Evolutionary conservation across 2,888 invertebrate genomes (phyloP).

Genomic region (Ernsta delagoae): DNA sequence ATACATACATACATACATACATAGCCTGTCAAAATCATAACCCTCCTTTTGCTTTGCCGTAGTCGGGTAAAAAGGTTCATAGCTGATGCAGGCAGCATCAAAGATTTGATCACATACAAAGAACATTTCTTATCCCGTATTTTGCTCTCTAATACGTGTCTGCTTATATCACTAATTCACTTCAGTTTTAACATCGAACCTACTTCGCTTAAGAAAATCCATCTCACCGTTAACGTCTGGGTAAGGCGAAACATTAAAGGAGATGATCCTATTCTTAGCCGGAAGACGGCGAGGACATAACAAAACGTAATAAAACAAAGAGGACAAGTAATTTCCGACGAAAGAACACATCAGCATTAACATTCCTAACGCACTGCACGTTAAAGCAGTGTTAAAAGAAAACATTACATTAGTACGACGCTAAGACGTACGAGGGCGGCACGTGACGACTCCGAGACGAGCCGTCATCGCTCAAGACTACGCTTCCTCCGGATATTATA

Average conservation of each 20-base stretch:
- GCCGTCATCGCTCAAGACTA: constrained; percentile 39
- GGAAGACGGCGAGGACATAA: constrained; percentile 5
- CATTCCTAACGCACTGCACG: constrained; percentile 23
- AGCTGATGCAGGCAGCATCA: no score
- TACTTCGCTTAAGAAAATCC: no score
- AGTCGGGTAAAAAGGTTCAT: no score
- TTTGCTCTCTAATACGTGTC: no score
- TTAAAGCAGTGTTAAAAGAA: constrained; percentile 31
- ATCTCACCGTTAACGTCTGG: no score
- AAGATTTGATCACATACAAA: no score
- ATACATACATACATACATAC: no score
- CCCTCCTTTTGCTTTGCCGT: no score
- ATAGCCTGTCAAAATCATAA: no score
- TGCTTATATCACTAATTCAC: no score
- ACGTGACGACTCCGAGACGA: constrained; percentile 20
- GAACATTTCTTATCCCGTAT: no score
- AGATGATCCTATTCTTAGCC: constrained; percentile 7
- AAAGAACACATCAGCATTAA: constrained; percentile 32
- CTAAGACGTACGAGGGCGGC: constrained; percentile 26
- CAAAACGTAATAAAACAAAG: constrained; percentile 23
- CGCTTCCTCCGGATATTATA: constrained; percentile 43
- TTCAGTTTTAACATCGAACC: no score
- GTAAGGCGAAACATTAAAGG: not conserved
- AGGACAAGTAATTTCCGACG: constrained; percentile 34
- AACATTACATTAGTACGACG: constrained; percentile 32